Conservation (phyloP, 2,797 vertebrate genomes). For the Macropodus opercularis region DNA sequence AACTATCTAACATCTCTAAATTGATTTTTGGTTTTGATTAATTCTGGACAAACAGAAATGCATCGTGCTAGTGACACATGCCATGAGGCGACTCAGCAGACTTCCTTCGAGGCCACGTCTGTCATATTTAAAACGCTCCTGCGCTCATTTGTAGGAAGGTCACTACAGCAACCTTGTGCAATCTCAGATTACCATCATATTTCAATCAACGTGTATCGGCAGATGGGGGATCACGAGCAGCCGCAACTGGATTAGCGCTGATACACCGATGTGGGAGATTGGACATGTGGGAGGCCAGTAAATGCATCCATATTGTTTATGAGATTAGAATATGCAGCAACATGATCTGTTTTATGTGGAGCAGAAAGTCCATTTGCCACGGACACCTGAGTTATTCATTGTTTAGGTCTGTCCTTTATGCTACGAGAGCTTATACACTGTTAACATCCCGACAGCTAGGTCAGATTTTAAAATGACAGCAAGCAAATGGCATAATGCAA, state of each 20-base stretch:
- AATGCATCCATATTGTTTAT: constrained; percentile 58
- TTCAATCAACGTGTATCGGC: constrained; percentile 74
- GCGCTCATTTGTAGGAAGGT: constrained; percentile 65
- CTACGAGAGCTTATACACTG: too few species aligned
- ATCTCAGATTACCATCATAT: constrained; percentile 74
- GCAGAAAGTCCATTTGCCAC: constrained; percentile 1
- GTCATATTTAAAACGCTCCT: constrained; percentile 58
- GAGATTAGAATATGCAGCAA: constrained; percentile 49
- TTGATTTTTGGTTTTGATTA: constrained; percentile 28
- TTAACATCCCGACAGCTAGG: too few species aligned
- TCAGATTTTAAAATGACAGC: too few species aligned
- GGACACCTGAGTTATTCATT: constrained; percentile 8
- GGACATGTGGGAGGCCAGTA: constrained; percentile 52
- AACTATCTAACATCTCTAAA: background rate
- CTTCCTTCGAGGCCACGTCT: constrained; percentile 33
- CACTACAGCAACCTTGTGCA: constrained; percentile 64
- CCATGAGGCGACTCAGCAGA: constrained; percentile 28
- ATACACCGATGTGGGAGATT: constrained; percentile 65
- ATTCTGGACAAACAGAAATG: constrained; percentile 15
- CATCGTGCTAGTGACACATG: constrained; percentile 1
- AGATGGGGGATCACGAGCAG: constrained; percentile 64
- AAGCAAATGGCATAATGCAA: too few species aligned
- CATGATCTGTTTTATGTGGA: constrained; percentile 41
- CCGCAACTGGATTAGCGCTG: constrained; percentile 72
- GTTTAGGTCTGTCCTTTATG: too few species aligned